These are phyloP conservation scores for Neoniphon sammara DNA, from an alignment of 2,797 vertebrate species.

Conservation along the genomic window DNA sequence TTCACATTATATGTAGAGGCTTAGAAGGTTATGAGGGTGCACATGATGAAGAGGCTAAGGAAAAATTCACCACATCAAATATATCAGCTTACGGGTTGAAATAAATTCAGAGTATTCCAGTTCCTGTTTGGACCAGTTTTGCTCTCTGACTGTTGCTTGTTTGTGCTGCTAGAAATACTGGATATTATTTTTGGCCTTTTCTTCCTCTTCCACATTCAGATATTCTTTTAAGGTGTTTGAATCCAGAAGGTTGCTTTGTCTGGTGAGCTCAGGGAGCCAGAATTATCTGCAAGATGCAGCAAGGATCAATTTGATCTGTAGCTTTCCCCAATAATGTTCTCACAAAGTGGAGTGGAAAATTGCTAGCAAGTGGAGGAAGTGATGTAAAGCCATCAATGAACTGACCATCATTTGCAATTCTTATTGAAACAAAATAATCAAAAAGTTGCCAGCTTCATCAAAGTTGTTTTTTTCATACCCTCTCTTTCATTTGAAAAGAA, in stretches of 20 bases:
- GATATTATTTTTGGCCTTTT: not conserved
- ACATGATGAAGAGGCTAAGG: slow-evolving; percentile 7
- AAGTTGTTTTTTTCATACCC: not conserved
- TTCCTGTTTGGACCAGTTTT: not conserved
- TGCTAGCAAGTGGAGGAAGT: not conserved
- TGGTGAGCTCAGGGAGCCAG: not conserved
- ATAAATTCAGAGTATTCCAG: not conserved
- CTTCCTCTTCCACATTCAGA: not conserved
- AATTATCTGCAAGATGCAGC: not conserved
- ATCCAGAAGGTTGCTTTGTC: not conserved
- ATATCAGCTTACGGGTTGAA: no score
- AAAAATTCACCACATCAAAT: not conserved
- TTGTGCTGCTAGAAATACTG: not conserved
- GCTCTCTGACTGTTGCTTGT: not conserved
- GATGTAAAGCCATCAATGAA: not conserved
- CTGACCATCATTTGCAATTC: not conserved
- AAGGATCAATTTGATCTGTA: not conserved
- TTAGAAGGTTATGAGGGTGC: not conserved
- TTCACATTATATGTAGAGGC: slow-evolving; percentile 2
- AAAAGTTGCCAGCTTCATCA: not conserved
- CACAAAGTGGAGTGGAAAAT: slow-evolving; percentile 1
- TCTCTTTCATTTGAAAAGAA: slow-evolving; percentile 29
- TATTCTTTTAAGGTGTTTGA: not conserved
- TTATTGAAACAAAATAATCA: not conserved
- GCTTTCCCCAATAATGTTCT: not conserved